A percentile compares a stretch with the other conserved stretches of the same genome.
These are phyloP conservation scores for Latheticus oryzae DNA, from an alignment of 2,888 invertebrate genomes.

Conservation along the genomic window DNA sequence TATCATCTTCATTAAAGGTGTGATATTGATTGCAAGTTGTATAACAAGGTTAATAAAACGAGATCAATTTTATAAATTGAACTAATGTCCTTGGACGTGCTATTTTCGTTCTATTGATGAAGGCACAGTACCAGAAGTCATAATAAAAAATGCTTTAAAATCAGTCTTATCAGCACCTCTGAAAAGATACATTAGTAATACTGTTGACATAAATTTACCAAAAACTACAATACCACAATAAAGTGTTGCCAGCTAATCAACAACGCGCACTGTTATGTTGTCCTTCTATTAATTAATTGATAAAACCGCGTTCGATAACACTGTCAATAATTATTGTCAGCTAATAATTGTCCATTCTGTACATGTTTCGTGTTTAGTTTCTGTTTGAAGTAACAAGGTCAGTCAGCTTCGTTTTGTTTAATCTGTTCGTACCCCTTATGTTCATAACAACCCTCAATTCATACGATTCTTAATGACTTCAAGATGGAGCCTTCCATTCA, in stretches of 20 bases:
- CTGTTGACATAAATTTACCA: too few species aligned
- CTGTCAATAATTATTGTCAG: too few species aligned
- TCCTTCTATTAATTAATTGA: conserved; percentile 7
- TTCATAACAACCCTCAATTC: conserved; percentile 10
- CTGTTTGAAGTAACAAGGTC: too few species aligned
- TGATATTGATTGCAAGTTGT: too few species aligned
- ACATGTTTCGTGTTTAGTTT: too few species aligned
- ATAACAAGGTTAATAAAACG: too few species aligned
- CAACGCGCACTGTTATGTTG: conserved; percentile 1
- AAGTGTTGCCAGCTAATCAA: conserved; percentile 4
- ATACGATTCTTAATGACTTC: too few species aligned
- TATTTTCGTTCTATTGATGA: conserved; percentile 1
- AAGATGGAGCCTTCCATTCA: conserved; percentile 34
- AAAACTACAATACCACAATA: too few species aligned
- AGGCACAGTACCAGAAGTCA: not conserved
- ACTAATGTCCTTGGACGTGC: conserved; percentile 10
- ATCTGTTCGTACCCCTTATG: not conserved
- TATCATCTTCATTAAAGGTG: too few species aligned
- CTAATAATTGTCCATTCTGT: conserved; percentile 1
- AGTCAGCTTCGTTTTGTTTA: not conserved
- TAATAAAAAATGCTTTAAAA: too few species aligned
- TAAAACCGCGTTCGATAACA: not conserved
- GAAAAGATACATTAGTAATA: too few species aligned
- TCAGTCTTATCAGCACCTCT: too few species aligned
- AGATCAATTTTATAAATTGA: conserved; percentile 13